Evolutionary conservation across 1,140 invertebrate genomes (phyloP).

Genomic region (Trichogramma pretiosum): DNA sequence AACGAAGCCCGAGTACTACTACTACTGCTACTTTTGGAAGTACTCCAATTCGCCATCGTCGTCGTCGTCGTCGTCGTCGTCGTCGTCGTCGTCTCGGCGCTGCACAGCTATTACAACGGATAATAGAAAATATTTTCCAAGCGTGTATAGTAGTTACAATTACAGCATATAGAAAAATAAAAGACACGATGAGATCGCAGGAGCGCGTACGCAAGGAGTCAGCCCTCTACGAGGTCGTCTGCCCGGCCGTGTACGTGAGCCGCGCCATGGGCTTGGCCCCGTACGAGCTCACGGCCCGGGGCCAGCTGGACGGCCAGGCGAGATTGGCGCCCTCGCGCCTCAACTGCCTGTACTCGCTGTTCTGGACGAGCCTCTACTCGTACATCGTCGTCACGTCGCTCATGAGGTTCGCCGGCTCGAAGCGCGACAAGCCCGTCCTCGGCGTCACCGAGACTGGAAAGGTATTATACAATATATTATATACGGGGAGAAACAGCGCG

Average conservation of each 20-base stretch:
- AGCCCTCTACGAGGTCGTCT: conserved; percentile 30
- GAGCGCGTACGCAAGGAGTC: conserved; percentile 31
- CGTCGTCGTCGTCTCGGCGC: background rate
- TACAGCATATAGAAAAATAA: too few relatives aligned
- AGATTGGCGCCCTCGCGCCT: background rate
- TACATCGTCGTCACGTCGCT: background rate
- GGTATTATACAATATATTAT: too few relatives aligned
- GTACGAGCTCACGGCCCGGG: conserved; percentile 28
- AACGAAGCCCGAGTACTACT: too few relatives aligned
- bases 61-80: background rate
- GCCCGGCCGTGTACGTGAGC: conserved; percentile 26
- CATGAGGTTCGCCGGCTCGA: background rate
- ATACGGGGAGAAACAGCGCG: too few relatives aligned
- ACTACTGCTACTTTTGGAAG: too few relatives aligned
- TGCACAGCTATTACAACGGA: too few relatives aligned
- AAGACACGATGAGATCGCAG: too few relatives aligned
- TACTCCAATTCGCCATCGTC: background rate
- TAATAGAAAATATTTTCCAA: too few relatives aligned
- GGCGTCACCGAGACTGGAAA: conserved; percentile 27
- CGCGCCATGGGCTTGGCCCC: conserved; percentile 34
- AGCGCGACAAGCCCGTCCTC: conserved; percentile 9
- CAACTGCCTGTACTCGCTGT: conserved; percentile 3
- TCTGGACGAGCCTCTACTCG: background rate
- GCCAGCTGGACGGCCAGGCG: too few relatives aligned
- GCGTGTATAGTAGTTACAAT: too few relatives aligned